These are phyloP conservation scores for Dugesia japonica DNA, from an alignment of 2,888 invertebrate species.

Conservation along the genomic window DNA sequence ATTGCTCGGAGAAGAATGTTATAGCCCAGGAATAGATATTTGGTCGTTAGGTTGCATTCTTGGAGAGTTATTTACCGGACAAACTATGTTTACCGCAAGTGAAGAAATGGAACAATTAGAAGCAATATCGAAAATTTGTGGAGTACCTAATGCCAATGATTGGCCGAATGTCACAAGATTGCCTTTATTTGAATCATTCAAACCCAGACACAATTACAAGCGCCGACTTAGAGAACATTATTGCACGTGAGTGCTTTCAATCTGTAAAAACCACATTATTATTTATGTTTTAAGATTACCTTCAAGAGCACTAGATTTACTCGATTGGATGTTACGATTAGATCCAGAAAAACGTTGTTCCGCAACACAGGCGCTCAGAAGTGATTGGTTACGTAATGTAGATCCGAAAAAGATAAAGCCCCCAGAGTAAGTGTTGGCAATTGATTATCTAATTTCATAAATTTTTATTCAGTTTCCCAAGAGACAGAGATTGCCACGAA, in stretches of 20 bases:
- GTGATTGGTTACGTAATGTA: conserved; percentile 75
- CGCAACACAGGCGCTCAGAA: conserved; percentile 77
- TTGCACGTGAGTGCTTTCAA: conserved; percentile 54
- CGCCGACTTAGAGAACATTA: conserved; percentile 78
- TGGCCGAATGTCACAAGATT: conserved; percentile 89
- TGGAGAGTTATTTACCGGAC: conserved; percentile 84
- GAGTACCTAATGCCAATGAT: conserved; percentile 80
- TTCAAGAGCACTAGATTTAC: conserved; percentile 64
- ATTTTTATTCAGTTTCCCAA: conserved; percentile 56
- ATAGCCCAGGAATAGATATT: conserved; percentile 90
- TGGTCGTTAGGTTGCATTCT: conserved; percentile 99
- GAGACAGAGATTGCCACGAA: conserved; percentile 96
- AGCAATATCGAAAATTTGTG: conserved; percentile 78
- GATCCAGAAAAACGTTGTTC: conserved; percentile 83
- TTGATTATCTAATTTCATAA: conserved; percentile 27
- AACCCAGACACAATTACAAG: conserved; percentile 73
- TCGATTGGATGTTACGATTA: conserved; percentile 83
- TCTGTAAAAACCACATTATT: not conserved
- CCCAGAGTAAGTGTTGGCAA: conserved; percentile 53
- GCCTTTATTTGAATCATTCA: conserved; percentile 74
- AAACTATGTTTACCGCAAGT: conserved; percentile 77
- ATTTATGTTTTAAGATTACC: conserved; percentile 57
- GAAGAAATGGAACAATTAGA: conserved; percentile 81
- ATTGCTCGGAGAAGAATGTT: conserved; percentile 81
- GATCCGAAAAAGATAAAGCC: conserved; percentile 57